Evolutionary conservation across 2,888 invertebrate genomes (phyloP), one percentile per base, ranked within the genome.

Genomic region (Cryptosula pallasiana): DNA sequence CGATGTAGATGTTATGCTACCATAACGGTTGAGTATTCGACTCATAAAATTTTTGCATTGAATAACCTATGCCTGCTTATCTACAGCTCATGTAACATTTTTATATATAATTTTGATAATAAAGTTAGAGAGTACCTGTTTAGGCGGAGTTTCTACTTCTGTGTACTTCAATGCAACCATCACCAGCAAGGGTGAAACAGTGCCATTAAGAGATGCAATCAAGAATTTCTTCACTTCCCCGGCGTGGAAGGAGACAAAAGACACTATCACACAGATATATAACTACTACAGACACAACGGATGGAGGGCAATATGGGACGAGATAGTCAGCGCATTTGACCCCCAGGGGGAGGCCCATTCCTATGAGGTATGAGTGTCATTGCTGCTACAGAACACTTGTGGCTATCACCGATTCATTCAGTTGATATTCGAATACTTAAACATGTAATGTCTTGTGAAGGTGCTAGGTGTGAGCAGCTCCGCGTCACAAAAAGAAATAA

Each of bases 311-410:
- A 90, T 93, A 0, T 95, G 92, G 92, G 90, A 91, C 78, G 92
- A 94, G 82, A 87, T 95, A 29, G 89, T 93, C 5, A 92, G 93
- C 75, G 87, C 92, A 16, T 89, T 94, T 2, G 96, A 97, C 86
- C 93, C 94, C 0, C 90, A 91, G 78, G 96, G 95, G 0, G 95
- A 95, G 83, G 90, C 91, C 75, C 93, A 94, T 84, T 92, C 96
- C 16, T 80, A 79, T 58, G 79, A 78, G 78, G 83, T 83, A 74
- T 75, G 72, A 32, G 1, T 69, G n/a, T n/a, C n/a, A n/a, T n/a
- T n/a, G n/a, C n/a, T n/a, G n/a, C n/a, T n/a, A n/a, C n/a, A n/a
- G n/a, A n/a, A n/a, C n/a, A n/a, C n/a, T n/a, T n/a, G n/a, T n/a
- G n/a, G n/a, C n/a, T n/a, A n/a, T n/a, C n/a, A n/a, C n/a, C n/a